Conservation (phyloP, 2,113 vertebrate species). For the Chionodraco myersi region DNA sequence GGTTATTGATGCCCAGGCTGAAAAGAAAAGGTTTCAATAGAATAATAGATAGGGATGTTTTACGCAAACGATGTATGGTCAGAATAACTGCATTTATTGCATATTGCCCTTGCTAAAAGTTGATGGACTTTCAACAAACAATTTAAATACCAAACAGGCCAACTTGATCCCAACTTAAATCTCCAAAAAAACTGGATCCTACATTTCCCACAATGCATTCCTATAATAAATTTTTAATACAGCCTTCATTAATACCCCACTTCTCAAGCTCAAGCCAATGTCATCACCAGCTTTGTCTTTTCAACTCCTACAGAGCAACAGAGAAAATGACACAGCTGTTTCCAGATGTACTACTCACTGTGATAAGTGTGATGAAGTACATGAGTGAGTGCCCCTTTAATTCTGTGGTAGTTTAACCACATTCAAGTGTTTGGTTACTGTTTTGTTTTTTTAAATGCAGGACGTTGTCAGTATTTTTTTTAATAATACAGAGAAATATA, state of each 20-base stretch:
- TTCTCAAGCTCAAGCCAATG: neutral
- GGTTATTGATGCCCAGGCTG: neutral
- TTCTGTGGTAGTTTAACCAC: neutral
- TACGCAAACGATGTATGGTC: neutral
- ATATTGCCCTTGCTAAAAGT: neutral
- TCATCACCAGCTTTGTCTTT: neutral
- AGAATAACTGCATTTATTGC: neutral
- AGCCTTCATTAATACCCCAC: neutral
- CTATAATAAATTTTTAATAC: neutral
- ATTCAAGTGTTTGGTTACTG: neutral
- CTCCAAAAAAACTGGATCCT: constrained; percentile 2
- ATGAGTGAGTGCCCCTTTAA: neutral
- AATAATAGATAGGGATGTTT: neutral
- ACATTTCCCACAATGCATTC: constrained; percentile 1
- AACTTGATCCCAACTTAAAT: neutral
- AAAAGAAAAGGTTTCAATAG: neutral
- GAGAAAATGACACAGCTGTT: neutral
- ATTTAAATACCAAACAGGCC: neutral
- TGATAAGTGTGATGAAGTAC: too few relatives aligned
- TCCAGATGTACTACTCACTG: neutral
- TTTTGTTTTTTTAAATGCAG: neutral
- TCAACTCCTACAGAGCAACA: neutral
- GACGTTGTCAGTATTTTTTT: neutral
- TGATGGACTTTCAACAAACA: neutral
- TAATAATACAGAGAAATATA: neutral